Percentiles rank a stretch among this genome's conserved stretches.
These are phyloP conservation scores for Pyrgilauda ruficollis DNA, from an alignment of 2,113 vertebrate species.

Conservation along the genomic window DNA sequence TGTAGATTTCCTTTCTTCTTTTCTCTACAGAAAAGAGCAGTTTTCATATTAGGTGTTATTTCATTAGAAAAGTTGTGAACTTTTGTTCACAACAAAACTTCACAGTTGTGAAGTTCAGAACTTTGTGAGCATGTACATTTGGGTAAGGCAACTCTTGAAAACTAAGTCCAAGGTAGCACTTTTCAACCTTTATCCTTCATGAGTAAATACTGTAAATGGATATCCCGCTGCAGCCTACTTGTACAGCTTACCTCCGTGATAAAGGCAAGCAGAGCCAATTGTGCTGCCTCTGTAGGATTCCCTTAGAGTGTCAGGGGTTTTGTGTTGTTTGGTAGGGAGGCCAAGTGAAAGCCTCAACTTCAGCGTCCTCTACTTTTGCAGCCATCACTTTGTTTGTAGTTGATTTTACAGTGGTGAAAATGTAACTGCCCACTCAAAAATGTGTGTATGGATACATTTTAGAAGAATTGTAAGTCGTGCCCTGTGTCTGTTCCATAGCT, in stretches of 20 bases:
- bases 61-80: neutral
- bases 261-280: neutral
- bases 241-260: neutral
- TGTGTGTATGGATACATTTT: neutral
- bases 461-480: neutral
- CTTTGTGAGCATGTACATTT: neutral
- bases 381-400: neutral
- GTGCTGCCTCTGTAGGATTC: neutral
- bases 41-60: neutral
- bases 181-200: neutral
- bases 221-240: neutral
- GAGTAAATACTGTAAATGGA: neutral
- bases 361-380: neutral
- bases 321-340: neutral
- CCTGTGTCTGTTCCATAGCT: rapidly evolving
- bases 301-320: neutral
- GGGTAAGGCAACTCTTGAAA: neutral
- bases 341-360: neutral
- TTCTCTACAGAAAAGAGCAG: neutral
- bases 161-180: rapidly evolving
- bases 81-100: too few relatives aligned
- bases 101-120: neutral
- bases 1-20: neutral
- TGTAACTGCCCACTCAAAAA: neutral
- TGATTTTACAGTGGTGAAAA: neutral